Conservation (phyloP, 2,113 vertebrate species). For the Jaculus jaculus region DNA sequence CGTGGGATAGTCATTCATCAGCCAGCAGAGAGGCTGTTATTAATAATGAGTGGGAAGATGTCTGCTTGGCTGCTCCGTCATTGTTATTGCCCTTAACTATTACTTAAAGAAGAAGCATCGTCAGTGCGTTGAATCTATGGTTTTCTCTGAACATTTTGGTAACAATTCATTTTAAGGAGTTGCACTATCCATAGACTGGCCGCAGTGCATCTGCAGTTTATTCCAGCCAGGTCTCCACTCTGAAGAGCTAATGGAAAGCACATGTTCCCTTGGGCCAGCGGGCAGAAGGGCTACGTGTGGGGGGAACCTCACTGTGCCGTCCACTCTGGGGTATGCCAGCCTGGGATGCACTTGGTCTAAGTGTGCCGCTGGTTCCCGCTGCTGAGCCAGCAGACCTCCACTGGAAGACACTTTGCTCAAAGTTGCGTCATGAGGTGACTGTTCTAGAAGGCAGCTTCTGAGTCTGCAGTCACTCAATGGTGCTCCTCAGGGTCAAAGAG, state of each 20-base stretch:
- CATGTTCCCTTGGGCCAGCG: neutral
- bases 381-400: neutral
- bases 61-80: conserved; percentile 16
- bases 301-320: neutral
- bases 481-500: neutral
- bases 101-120: conserved; percentile 65
- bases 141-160: conserved; percentile 60
- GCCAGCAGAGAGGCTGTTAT: neutral
- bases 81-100: conserved; percentile 65
- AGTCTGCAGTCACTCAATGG: too few species aligned
- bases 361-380: neutral
- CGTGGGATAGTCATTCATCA: conserved; percentile 21
- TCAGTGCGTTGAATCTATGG: conserved; percentile 51
- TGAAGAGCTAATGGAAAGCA: neutral
- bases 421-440: neutral
- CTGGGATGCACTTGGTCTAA: neutral
- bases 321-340: too few species aligned
- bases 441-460: neutral
- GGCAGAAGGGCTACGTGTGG: neutral
- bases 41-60: conserved; percentile 63
- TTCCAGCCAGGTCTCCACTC: neutral
- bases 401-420: neutral
- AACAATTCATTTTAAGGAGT: conserved; percentile 66
- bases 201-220: conserved; percentile 20
- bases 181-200: conserved; percentile 7